Evolutionary conservation across 2,113 vertebrate species (phyloP), one percentile per base, ranked within the genome.

Genomic region (Ciconia maguari): DNA sequence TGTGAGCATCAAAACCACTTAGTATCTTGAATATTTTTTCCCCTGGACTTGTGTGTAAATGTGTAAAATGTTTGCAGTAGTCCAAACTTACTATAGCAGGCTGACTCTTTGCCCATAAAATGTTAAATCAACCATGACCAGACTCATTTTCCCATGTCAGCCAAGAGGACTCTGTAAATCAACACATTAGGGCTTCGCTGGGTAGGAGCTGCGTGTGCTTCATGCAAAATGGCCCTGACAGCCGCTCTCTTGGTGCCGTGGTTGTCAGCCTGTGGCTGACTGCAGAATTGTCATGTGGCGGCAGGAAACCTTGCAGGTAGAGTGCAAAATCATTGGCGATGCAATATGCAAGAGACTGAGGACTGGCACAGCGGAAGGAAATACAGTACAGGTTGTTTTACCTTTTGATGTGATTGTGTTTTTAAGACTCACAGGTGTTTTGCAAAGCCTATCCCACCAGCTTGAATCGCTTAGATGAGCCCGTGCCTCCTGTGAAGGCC

Each of bases 41-140:
- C 41, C 3, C 2, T 48, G 54, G 70, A 87, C 54, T 74, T 52
- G 70, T 34, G 84, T 82, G 58, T 92, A 87, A 76, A 94, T 46
- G 70, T 82, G 78, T 71, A 91, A 76, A 91, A 87, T 87, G 66
- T 85, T 93, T 89, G 89, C 78, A 58, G 81, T n/a, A 85, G 75
- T 91, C 89, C 75, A 74, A 95, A 94, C 93, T 93, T 97, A 70
- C 94, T 91, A 65, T 80, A 90, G 75, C 46, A 74, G 66, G 32
- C 89, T 89, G 95, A 94, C 70, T 95, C 91, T 83, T 92, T 93
- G 75, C 94, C 94, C 91, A 93, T 97, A 91, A 95, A 94, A 95
- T 91, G 96, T 95, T 96, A 95, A 97, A 97, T 94, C 97, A 97
- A 95, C 91, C 93, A 62, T 97, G 96, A 96, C 95, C 87, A 83